Percentiles rank a stretch among this genome's conserved stretches.
phyloP scores from a whole-genome alignment of 64 coral and sea anemone genomes.

The Stylophora pistillata region DNA sequence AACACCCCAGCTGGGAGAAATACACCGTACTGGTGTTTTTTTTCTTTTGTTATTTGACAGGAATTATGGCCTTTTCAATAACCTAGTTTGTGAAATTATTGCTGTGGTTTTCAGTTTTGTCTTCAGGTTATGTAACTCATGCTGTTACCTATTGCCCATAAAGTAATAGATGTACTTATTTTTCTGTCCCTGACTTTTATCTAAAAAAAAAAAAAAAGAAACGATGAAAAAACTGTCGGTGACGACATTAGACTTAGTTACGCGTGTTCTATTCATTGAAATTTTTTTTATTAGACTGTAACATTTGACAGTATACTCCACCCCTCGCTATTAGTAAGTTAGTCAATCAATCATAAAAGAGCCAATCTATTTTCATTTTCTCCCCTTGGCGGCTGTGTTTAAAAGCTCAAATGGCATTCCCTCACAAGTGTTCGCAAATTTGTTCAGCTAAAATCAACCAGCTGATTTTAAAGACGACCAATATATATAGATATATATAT shows the following conservation, averaged over 20 bases:
- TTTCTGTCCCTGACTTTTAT: background rate
- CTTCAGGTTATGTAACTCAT: background rate
- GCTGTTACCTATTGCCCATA: background rate
- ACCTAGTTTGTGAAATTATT: background rate
- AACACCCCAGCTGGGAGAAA: constrained; percentile 11
- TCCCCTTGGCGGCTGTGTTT: background rate
- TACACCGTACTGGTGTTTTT: background rate
- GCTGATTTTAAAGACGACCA: too few species aligned
- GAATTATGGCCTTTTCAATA: background rate
- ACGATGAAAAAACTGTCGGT: too few species aligned
- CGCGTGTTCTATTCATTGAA: background rate
- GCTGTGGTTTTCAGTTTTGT: background rate
- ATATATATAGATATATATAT: too few species aligned
- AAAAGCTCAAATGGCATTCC: background rate
- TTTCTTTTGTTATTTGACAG: background rate
- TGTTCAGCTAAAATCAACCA: too few species aligned
- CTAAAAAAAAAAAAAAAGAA: too few species aligned
- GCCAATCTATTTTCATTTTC: background rate
- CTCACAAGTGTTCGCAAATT: too few species aligned
- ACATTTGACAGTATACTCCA: background rate
- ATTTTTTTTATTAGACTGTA: background rate
- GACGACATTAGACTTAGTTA: background rate
- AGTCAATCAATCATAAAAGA: constrained; percentile 2
- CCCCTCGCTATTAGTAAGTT: background rate
- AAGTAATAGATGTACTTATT: background rate